These are phyloP conservation scores for Tetragnatha versicolor DNA, from an alignment of 1,140 invertebrate genomes.

Conservation along the genomic window DNA sequence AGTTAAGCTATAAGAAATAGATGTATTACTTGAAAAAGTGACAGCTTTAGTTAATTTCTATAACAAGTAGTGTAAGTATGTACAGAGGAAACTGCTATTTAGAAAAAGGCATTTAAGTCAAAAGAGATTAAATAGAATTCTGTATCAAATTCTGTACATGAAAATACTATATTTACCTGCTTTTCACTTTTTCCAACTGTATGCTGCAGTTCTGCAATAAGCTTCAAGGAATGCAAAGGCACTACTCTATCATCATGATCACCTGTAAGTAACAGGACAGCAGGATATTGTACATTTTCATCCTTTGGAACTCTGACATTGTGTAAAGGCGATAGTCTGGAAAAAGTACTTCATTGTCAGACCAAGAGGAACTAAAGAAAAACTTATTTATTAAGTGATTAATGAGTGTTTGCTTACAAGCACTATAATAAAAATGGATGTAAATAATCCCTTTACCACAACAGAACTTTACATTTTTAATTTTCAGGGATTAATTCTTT, in stretches of 20 bases:
- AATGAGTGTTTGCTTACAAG: too few species aligned
- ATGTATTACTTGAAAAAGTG: neutral
- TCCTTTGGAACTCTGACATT: constrained; percentile 78
- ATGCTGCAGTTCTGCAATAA: constrained; percentile 89
- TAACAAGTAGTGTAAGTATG: neutral
- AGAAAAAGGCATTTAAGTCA: neutral
- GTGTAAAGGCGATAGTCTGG: constrained; percentile 87
- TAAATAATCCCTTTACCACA: too few species aligned
- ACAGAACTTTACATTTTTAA: too few species aligned
- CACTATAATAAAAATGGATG: too few species aligned
- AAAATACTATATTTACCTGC: constrained; percentile 64
- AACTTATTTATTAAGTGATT: too few species aligned
- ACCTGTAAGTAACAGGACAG: constrained; percentile 88
- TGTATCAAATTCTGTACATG: neutral
- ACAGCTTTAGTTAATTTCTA: neutral
- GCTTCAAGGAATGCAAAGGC: constrained; percentile 94
- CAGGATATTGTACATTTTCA: constrained; percentile 78
- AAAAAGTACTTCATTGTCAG: too few species aligned
- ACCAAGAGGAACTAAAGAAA: too few species aligned
- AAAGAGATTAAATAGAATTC: neutral
- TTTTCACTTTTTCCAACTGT: constrained; percentile 70
- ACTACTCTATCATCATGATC: constrained; percentile 99
- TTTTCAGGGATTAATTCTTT: too few species aligned
- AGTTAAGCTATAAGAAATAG: neutral
- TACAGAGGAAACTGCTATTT: neutral